phyloP scores from a whole-genome alignment of 2,888 invertebrate species.

The Geotrupes spiniger region DNA sequence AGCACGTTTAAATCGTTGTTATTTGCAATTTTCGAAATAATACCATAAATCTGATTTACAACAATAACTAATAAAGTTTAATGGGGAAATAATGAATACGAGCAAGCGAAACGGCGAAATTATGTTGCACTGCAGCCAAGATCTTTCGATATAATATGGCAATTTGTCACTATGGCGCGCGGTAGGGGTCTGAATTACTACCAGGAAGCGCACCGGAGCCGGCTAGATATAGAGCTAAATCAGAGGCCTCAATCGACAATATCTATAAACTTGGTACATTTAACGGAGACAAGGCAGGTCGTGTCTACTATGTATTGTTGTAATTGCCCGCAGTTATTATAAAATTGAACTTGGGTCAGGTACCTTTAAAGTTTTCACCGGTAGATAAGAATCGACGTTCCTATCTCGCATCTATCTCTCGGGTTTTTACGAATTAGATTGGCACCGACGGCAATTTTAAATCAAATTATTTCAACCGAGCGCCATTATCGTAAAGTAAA shows the following conservation, averaged over 20 bases:
- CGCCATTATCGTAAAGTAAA: background rate
- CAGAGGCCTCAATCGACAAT: slow-evolving; percentile 39
- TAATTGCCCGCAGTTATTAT: slow-evolving; percentile 44
- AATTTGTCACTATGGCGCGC: slow-evolving; percentile 38
- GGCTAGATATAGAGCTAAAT: slow-evolving; percentile 34
- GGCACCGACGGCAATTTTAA: slow-evolving; percentile 1
- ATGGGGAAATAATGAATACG: slow-evolving; percentile 32
- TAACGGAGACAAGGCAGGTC: slow-evolving; percentile 33
- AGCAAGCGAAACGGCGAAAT: slow-evolving; percentile 23
- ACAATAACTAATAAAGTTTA: slow-evolving; percentile 29
- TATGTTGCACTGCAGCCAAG: slow-evolving; percentile 20
- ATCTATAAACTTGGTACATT: slow-evolving; percentile 39
- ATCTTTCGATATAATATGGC: slow-evolving; percentile 34
- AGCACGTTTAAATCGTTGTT: too few species aligned
- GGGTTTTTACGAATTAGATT: slow-evolving; percentile 2
- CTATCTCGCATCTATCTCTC: background rate
- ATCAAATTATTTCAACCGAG: background rate
- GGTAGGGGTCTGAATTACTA: slow-evolving; percentile 32
- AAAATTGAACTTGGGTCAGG: slow-evolving; percentile 46
- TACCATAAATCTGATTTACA: slow-evolving; percentile 27
- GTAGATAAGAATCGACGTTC: slow-evolving; percentile 1
- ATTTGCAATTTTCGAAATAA: too few species aligned
- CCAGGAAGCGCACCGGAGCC: slow-evolving; percentile 31
- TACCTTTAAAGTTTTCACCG: slow-evolving; percentile 9
- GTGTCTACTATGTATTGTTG: slow-evolving; percentile 45